A percentile compares a stretch with the other conserved stretches of the same genome.
phyloP scores from a whole-genome alignment of 1,140 invertebrate genomes.

The Drosophila willistoni region DNA sequence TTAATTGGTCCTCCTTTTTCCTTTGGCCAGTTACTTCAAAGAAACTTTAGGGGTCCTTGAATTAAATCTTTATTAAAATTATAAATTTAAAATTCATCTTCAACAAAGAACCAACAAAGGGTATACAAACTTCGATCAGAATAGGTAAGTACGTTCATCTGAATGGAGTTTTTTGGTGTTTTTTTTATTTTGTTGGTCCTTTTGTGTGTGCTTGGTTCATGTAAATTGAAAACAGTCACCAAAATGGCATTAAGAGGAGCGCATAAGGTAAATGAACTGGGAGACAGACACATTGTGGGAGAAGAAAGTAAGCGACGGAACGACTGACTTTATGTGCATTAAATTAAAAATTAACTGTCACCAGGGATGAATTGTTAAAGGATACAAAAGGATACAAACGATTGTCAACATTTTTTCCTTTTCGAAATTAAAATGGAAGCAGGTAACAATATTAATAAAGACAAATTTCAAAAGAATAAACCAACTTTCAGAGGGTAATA shows the following conservation, averaged over 20 bases:
- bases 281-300: slow-evolving; percentile 19
- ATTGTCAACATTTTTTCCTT: slow-evolving; percentile 29
- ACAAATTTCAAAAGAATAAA: slow-evolving; percentile 16
- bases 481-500: no score
- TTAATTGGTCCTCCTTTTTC: no score
- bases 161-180: not conserved
- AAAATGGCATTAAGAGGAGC: slow-evolving; percentile 69
- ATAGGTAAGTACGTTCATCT: not conserved
- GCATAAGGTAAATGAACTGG: slow-evolving; percentile 59
- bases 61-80: no score
- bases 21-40: no score
- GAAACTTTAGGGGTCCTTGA: no score
- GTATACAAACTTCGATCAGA: not conserved
- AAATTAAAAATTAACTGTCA: slow-evolving; percentile 78
- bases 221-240: slow-evolving; percentile 75
- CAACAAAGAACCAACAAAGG: not conserved
- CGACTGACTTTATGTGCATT: slow-evolving; percentile 52
- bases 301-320: slow-evolving; percentile 2
- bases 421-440: not conserved
- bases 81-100: no score
- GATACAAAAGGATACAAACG: slow-evolving; percentile 42
- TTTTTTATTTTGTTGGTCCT: slow-evolving; percentile 28
- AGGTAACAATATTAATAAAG: slow-evolving; percentile 4
- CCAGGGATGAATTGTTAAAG: slow-evolving; percentile 65
- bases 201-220: slow-evolving; percentile 63